These are phyloP conservation scores for Diloba caeruleocephala DNA, from an alignment of 2,888 invertebrate species.

Conservation along the genomic window DNA sequence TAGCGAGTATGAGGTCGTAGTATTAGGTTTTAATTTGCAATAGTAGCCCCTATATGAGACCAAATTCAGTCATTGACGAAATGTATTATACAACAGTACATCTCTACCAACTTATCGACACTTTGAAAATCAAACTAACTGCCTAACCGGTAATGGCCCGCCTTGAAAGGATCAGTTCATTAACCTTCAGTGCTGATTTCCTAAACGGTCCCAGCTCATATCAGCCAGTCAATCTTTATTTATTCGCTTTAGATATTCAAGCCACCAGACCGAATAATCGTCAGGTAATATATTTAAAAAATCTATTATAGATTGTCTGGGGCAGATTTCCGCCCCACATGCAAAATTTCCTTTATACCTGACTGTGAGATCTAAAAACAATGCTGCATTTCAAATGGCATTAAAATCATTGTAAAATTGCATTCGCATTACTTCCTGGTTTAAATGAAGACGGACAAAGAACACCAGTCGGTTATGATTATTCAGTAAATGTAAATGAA, in stretches of 20 bases:
- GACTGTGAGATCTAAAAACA: slow-evolving; percentile 11
- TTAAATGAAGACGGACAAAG: slow-evolving; percentile 3
- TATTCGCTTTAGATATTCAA: slow-evolving; percentile 46
- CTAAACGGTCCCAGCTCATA: slow-evolving; percentile 38
- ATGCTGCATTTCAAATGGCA: slow-evolving; percentile 13
- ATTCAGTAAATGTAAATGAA: slow-evolving; percentile 9
- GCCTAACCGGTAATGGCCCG: no score
- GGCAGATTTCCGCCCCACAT: slow-evolving; percentile 32
- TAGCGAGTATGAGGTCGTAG: no score
- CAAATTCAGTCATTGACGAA: no score
- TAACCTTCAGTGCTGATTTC: slow-evolving; percentile 27
- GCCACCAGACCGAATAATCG: slow-evolving; percentile 54
- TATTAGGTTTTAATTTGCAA: no score
- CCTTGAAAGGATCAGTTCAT: slow-evolving; percentile 25
- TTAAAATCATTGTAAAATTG: slow-evolving; percentile 13
- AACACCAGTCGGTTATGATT: slow-evolving; percentile 2
- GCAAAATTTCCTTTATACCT: slow-evolving; percentile 12
- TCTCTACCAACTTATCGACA: no score
- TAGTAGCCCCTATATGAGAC: no score
- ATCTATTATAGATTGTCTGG: slow-evolving; percentile 51
- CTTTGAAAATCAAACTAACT: not conserved
- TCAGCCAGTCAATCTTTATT: slow-evolving; percentile 43
- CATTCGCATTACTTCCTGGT: not conserved
- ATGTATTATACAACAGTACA: no score
- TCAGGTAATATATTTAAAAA: slow-evolving; percentile 29